Base-by-base conservation (phyloP, 2,113 vertebrate genomes). In the Nannospalax galili region DNA sequence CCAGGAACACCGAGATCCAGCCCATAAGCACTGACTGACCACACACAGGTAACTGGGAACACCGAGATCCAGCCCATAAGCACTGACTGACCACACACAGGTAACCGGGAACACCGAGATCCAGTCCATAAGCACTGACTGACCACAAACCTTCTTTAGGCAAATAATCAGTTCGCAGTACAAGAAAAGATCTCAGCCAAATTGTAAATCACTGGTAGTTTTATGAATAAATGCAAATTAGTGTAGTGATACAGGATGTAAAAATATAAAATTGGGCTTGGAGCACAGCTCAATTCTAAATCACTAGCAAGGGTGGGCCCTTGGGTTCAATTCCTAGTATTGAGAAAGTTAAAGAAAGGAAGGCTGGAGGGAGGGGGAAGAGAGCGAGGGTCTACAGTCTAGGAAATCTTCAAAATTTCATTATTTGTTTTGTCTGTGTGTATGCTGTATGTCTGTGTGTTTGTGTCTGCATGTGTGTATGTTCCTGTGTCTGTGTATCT, bases 191-290 rank as follows among this genome's bases (percentile, higher is more conserved):
- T 74, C 8, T 30, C 37, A 93, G 52, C 5, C 7, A 89, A 84
- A 86, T 3, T 65, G 26, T 17, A 56, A 2, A 84, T 32, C 81
- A 65, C 62, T 94, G 30, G 3, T 62, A 89, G 42, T 93, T 88
- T 82, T 70, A 72, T 65, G 37, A 5, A 87, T 84, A 94, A 93
- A 91, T 93, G 52, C 5, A 85, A 93, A 90, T 81, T 14, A 73
- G 32, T 74, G 62, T 72, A 81, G 37, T 77, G 62, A 81, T 64
- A 87, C 16, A 73, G 26, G 0, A 90, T 52, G 8, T 74, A 22
- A 30, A 70, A 58, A 73, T 64, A 64, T 17, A 92, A 88, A 42
- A 77, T n/a, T 84, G 17, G 42, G 3, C 15, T 73, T 10, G 19
- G 58, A n/a, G 32, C 64, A 16, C 15, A 11, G 9, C 26, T 81